Base-by-base conservation (phyloP, 2,888 invertebrate genomes). In the Zaprionus lineosus region DNA sequence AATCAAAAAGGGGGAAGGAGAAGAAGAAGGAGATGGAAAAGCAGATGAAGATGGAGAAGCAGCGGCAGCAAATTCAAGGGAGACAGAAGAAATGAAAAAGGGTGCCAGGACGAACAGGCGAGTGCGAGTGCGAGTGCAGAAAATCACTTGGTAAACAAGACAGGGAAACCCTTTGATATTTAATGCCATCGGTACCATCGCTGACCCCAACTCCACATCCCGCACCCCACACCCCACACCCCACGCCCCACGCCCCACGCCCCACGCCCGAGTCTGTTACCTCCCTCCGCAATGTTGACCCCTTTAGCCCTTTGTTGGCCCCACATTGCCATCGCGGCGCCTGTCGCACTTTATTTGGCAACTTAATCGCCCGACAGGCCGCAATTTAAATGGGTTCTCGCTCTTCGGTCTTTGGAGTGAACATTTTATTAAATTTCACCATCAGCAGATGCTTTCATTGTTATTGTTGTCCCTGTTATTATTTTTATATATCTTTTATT, bases 331-430 rank as follows among this genome's bases (percentile, higher is more conserved):
- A 11, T 29, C 11, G 11, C 21, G 18, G 29, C 58, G 66, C 57
- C 74, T 55, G 52, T 58, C 78, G 68, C 76, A 85, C 70, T 81
- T 77, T 86, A 81, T 81, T 81, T 81, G 81, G 84, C 81, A 81
- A 86, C 84, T 81, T 81, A 81, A 81, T 81, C 81, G 74, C 68
- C 59, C 59, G 60, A 83, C 83, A 79, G 85, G 73, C 76, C 83
- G 60, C 73, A 68, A 68, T 85, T 78, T 82, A 78, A 84, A 56
- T 60, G 73, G 78, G 68, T 83, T 84, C 75, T 76, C 58, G 59
- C 28, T 58, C 50, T 44, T 41, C 40, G 52, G 47, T 58, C 50
- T 44, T 41, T 39, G 52, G 47, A 41, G 47, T 47, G 29, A 60
- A 55, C 53, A 51, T 85, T 74, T 86, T 86, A 81, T 86, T 81